Percentiles rank a stretch among this genome's conserved stretches.
These are phyloP conservation scores for Leptopilina boulardi DNA, from an alignment of 1,140 invertebrate species.

Conservation along the genomic window DNA sequence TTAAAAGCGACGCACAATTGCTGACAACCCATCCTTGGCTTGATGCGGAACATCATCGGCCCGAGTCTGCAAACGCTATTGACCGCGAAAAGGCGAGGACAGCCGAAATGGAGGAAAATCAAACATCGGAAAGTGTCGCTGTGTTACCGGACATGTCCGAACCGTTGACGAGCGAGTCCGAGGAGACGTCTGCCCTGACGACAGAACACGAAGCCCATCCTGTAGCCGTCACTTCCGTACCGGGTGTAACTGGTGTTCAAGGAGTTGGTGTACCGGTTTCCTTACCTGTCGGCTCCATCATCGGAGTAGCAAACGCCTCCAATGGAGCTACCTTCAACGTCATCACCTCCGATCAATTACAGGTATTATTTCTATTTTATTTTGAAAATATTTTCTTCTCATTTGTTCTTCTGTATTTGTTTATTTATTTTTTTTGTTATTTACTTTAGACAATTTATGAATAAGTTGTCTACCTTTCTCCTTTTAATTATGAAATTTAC, in stretches of 20 bases:
- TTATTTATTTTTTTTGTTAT: too few species aligned
- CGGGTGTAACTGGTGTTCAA: slow-evolving; percentile 65
- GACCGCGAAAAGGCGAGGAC: slow-evolving; percentile 59
- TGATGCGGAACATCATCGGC: not conserved
- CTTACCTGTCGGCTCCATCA: slow-evolving; percentile 86
- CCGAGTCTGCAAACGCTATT: slow-evolving; percentile 34
- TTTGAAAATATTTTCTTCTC: not conserved
- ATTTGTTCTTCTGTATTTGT: not conserved
- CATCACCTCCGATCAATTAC: slow-evolving; percentile 88
- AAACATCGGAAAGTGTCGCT: slow-evolving; percentile 78
- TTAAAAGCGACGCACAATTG: too few species aligned
- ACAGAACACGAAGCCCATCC: slow-evolving; percentile 74
- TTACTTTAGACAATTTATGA: too few species aligned
- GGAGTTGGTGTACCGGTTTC: slow-evolving; percentile 83
- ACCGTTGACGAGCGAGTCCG: slow-evolving; percentile 77
- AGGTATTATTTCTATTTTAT: slow-evolving; percentile 66
- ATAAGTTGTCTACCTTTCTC: not conserved
- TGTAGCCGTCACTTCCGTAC: slow-evolving; percentile 67
- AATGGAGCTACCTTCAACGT: slow-evolving; percentile 87
- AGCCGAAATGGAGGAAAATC: slow-evolving; percentile 76
- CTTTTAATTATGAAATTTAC: not conserved
- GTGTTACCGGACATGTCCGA: slow-evolving; percentile 80
- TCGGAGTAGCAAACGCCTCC: slow-evolving; percentile 78
- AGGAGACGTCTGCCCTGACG: slow-evolving; percentile 69
- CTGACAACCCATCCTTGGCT: not conserved